These are phyloP conservation scores for Acanthosepion pharaonis DNA, from an alignment of 2,888 invertebrate species.

Conservation along the genomic window DNA sequence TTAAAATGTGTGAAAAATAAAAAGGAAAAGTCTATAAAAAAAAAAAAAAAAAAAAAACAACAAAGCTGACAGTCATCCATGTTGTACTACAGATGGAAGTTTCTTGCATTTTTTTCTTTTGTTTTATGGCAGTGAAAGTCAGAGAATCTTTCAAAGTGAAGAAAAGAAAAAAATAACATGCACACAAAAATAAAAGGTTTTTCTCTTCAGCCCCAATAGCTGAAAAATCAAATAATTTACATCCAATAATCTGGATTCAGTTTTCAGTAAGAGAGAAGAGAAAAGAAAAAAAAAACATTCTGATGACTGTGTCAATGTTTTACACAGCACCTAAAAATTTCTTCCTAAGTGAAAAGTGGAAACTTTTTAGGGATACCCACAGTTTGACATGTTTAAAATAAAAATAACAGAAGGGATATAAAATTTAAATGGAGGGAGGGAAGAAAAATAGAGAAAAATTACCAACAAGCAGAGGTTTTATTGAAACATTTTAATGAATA, in stretches of 20 bases:
- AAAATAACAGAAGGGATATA: not conserved
- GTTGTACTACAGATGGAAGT: not conserved
- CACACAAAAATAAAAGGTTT: not conserved
- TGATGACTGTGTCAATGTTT: not conserved
- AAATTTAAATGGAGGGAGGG: not conserved
- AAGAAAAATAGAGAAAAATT: not conserved
- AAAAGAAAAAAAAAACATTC: not conserved
- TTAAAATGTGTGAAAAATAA: not conserved
- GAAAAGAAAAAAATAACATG: not conserved
- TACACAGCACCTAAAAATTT: not conserved
- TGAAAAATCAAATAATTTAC: conserved; percentile 13
- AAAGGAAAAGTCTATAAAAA: not conserved
- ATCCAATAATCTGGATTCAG: not conserved
- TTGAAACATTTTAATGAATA: conserved; percentile 46
- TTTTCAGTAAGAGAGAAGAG: not conserved
- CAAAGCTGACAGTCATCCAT: not conserved
- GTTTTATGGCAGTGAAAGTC: not conserved
- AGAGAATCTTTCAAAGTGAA: conserved; percentile 18
- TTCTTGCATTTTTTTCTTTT: not conserved
- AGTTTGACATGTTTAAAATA: not conserved
- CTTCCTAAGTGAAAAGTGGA: not conserved
- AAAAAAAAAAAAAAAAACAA: not conserved
- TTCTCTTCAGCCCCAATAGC: not conserved
- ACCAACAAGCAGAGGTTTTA: conserved; percentile 10
- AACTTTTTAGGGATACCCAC: not conserved